These are phyloP conservation scores for Tokudaia tokunoshimensis DNA, from an alignment of 2,797 vertebrate genomes.

Conservation along the genomic window DNA sequence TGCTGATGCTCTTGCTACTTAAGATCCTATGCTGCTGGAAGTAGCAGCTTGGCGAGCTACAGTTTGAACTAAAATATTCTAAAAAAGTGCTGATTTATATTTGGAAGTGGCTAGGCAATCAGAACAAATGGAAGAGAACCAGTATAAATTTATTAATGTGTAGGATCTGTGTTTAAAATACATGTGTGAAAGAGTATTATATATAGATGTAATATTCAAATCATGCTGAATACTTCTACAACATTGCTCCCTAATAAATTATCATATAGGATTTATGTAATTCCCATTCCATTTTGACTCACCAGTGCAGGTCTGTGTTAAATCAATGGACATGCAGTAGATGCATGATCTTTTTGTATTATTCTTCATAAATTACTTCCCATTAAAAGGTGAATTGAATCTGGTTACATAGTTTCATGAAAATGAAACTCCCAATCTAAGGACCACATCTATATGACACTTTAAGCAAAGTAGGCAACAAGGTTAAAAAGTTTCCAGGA, in stretches of 20 bases:
- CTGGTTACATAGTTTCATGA: neutral
- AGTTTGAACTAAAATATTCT: constrained; percentile 15
- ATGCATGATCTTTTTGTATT: neutral
- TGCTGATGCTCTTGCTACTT: neutral
- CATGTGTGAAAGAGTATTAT: neutral
- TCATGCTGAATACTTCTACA: neutral
- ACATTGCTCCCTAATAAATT: constrained; percentile 11
- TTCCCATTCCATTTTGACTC: neutral
- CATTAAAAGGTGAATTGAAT: neutral
- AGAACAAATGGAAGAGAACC: constrained; percentile 10
- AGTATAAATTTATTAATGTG: constrained; percentile 7
- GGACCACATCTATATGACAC: neutral
- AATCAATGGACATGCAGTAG: neutral
- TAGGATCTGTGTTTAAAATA: constrained; percentile 34
- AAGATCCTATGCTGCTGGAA: neutral
- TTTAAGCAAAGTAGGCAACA: neutral
- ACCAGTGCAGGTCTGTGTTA: neutral
- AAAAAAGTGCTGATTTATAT: constrained; percentile 23
- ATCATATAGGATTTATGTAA: neutral
- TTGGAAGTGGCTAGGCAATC: neutral
- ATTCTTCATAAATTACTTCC: neutral
- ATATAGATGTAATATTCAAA: neutral
- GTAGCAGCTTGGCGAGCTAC: neutral
- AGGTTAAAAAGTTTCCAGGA: neutral
- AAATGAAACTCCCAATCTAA: constrained; percentile 1